Evolutionary conservation across 2,113 vertebrate genomes (phyloP), one percentile per base, ranked within the genome.

Genomic region (Rhinolophus sinicus): DNA sequence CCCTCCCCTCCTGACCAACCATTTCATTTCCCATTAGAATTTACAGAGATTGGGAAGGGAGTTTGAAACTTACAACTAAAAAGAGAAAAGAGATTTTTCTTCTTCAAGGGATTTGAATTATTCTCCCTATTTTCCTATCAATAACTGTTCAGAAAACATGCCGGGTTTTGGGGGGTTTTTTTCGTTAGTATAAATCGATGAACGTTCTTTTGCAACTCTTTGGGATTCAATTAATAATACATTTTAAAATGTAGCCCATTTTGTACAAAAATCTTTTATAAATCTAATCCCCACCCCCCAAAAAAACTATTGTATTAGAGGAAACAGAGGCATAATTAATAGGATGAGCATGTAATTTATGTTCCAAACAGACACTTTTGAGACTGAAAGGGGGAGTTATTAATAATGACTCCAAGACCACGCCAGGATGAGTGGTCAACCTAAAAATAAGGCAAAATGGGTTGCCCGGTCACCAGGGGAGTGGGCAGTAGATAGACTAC

Each of bases 21-120:
- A 78, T 82, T 77, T 75, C 65, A 35, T 67, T 93, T 88, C 94
- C 88, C 95, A 54, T 38, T 82, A 89, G 96, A 95, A 93, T 77
- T 84, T 60, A 65, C 21, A 64, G 50, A 96, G 87, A 96, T 75
- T 65, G 90, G n/a, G 35, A 69, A 70, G 47, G 87, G 87, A 85
- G 35, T 73, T 78, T 94, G 80, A 93, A 96, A 97, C 16, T 80
- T 76, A 54, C 67, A 90, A 92, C 60, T 35, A 64, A 81, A 84
- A 58, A 67, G 35, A 85, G 9, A 81, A 84, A 58, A 67, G 35
- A 85, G 9, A 50, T 82, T 90, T 90, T 85, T 95, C 67, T 94
- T 93, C 92, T 93, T 75, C 88, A 64, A 75, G 64, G 52, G 82
- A 87, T 88, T 81, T 84, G 5, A 85, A 88, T 92, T 76, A 21